These are phyloP conservation scores for Perca fluviatilis DNA, from an alignment of 2,113 vertebrate species.

Conservation along the genomic window DNA sequence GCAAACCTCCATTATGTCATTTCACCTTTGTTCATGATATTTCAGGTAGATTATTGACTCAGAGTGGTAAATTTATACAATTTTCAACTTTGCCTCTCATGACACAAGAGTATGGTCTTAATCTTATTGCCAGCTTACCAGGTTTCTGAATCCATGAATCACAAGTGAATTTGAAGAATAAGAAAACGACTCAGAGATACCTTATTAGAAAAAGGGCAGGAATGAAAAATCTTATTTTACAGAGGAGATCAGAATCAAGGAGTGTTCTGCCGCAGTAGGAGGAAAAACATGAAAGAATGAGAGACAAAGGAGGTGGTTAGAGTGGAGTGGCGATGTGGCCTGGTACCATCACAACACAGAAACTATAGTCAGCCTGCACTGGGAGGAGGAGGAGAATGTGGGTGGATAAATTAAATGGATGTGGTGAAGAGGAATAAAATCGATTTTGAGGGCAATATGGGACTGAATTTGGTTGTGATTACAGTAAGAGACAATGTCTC, in stretches of 20 bases:
- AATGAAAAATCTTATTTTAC: not conserved
- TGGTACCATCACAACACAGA: constrained; percentile 77
- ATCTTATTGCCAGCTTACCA: too few species aligned
- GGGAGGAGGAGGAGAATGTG: not conserved
- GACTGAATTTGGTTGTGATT: not conserved
- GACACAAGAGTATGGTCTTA: not conserved
- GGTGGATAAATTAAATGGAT: constrained; percentile 11
- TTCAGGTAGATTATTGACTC: not conserved
- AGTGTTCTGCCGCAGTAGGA: constrained; percentile 24
- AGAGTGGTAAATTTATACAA: not conserved
- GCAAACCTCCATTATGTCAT: not conserved
- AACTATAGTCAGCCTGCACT: constrained; percentile 39
- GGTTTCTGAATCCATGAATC: not conserved
- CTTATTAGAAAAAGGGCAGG: not conserved
- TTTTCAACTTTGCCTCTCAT: not conserved
- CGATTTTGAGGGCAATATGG: not conserved
- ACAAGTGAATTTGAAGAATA: not conserved
- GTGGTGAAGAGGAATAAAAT: not conserved
- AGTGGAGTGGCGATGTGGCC: constrained; percentile 57
- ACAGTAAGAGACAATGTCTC: not conserved
- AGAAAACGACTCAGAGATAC: not conserved
- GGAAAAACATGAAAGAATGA: constrained; percentile 30
- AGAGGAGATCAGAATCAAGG: constrained; percentile 2
- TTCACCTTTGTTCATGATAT: not conserved
- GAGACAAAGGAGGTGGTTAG: constrained; percentile 66